Evolutionary conservation across 1,140 invertebrate genomes (phyloP).

Genomic region (Orius insidiosus): DNA sequence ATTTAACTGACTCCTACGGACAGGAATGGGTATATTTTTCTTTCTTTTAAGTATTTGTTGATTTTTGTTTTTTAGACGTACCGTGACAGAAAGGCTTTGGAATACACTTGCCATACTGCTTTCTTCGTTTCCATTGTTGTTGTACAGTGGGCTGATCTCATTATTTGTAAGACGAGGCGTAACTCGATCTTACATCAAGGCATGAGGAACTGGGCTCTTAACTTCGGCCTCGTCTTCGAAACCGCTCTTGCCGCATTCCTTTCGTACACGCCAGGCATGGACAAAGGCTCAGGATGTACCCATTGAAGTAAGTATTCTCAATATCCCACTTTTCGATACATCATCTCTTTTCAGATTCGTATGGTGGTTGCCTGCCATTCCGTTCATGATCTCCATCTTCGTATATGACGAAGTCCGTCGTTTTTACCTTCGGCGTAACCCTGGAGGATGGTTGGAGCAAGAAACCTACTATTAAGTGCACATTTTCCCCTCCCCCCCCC

Average conservation of each 20-base stretch:
- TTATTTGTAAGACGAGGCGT: conserved; percentile 93
- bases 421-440: conserved; percentile 89
- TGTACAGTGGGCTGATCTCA: conserved; percentile 97
- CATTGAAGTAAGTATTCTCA: conserved; percentile 64
- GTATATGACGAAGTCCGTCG: conserved; percentile 94
- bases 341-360: conserved; percentile 54
- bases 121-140: conserved; percentile 98
- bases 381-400: conserved; percentile 93
- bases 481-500: background rate
- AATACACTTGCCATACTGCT: conserved; percentile 95
- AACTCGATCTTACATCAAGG: conserved; percentile 94
- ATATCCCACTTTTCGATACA: background rate
- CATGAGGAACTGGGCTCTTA: conserved; percentile 91
- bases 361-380: conserved; percentile 96
- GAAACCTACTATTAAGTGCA: conserved; percentile 91
- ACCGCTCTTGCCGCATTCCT: conserved; percentile 83
- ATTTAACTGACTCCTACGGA: conserved; percentile 90
- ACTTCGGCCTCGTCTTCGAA: conserved; percentile 88
- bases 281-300: conserved; percentile 92
- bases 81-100: conserved; percentile 81
- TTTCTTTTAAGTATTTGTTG: too few species aligned
- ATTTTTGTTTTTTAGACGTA: conserved; percentile 78
- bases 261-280: conserved; percentile 91
- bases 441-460: conserved; percentile 93
- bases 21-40: conserved; percentile 99